Conservation (phyloP, 2,888 invertebrate species). For the Trissoscelio sp. region DNA sequence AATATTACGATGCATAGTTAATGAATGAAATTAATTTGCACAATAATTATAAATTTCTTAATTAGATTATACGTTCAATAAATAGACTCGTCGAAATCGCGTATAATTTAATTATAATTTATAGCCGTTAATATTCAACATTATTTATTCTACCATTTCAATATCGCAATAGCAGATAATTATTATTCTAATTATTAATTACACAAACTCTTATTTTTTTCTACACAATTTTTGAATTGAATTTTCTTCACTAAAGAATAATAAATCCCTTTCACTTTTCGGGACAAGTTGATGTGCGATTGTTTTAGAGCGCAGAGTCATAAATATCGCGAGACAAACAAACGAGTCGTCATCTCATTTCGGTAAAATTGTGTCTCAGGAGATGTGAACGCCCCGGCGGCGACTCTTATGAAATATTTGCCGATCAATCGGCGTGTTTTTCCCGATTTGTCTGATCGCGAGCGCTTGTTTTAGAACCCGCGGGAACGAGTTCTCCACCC, state of each 20-base stretch:
- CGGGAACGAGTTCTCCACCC: neutral
- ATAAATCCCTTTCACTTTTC: constrained; percentile 11
- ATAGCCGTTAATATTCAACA: too few relatives aligned
- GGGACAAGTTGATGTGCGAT: constrained; percentile 11
- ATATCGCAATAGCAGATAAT: too few relatives aligned
- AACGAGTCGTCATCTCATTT: constrained; percentile 40
- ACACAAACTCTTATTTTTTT: too few relatives aligned
- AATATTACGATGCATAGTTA: neutral
- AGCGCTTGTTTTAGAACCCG: constrained; percentile 14
- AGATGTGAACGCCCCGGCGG: constrained; percentile 2
- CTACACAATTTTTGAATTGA: too few relatives aligned
- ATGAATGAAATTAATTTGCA: too few relatives aligned
- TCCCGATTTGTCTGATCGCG: constrained; percentile 34
- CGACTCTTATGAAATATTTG: constrained; percentile 51
- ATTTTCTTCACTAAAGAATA: too few relatives aligned
- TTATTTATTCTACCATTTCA: too few relatives aligned
- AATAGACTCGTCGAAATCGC: too few relatives aligned
- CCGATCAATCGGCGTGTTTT: constrained; percentile 64
- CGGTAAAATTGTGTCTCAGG: constrained; percentile 60
- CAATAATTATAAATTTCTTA: too few relatives aligned
- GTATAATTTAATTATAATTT: too few relatives aligned
- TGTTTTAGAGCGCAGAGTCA: constrained; percentile 24
- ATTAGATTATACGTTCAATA: too few relatives aligned
- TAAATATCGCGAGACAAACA: constrained; percentile 53
- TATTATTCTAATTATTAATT: too few relatives aligned